Percentiles rank a stretch among this genome's conserved stretches.
phyloP scores from a whole-genome alignment of 2,113 vertebrate genomes.

The Holacanthus passer region DNA sequence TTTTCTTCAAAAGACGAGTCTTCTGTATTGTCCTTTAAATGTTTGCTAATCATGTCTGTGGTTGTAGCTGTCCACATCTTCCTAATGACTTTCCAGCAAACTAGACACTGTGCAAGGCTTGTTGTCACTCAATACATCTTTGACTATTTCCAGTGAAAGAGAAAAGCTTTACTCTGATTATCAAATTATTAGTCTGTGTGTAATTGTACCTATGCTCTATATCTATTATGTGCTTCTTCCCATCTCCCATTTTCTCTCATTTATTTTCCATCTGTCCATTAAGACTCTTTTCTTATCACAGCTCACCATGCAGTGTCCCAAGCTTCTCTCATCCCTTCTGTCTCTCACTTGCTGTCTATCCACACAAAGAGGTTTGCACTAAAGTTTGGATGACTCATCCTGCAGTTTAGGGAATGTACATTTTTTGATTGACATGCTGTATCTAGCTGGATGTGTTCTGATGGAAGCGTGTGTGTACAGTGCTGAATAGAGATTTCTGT shows the following conservation, averaged over 20 bases:
- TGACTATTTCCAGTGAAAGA: background rate
- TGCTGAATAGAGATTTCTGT: background rate
- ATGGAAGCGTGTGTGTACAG: background rate
- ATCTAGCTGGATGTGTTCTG: background rate
- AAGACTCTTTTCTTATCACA: background rate
- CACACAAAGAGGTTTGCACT: background rate
- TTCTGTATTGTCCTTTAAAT: too few species aligned
- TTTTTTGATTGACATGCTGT: conserved; percentile 2
- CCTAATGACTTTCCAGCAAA: background rate
- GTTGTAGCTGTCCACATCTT: background rate
- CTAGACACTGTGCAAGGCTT: background rate
- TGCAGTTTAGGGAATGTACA: background rate
- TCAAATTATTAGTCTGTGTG: background rate
- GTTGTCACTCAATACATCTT: background rate
- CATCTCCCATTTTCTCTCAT: background rate
- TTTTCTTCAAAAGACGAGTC: background rate
- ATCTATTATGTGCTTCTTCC: background rate
- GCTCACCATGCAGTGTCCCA: background rate
- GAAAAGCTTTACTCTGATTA: background rate
- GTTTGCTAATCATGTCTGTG: too few species aligned
- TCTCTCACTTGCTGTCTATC: background rate
- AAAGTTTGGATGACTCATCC: background rate
- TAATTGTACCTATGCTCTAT: background rate
- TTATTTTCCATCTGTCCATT: background rate
- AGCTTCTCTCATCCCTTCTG: background rate